Evolutionary conservation across 2,113 vertebrate genomes (phyloP).

Genomic region (Caracal caracal): DNA sequence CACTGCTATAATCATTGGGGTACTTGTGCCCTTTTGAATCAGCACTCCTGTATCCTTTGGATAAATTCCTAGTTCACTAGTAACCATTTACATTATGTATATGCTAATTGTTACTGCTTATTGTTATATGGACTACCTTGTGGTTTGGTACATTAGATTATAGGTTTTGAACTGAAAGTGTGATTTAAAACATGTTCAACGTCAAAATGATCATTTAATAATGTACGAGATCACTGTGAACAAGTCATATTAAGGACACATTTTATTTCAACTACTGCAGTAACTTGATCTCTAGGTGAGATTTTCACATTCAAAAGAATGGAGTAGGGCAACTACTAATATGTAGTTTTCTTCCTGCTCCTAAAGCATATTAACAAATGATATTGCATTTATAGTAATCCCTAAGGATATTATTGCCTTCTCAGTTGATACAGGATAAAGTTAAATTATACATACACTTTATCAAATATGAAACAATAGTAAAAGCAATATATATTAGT

Average conservation of each 20-base stretch:
- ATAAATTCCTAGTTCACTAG: no score
- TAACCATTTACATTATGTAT: background rate
- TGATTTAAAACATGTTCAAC: background rate
- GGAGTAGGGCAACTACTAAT: background rate
- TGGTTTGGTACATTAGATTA: background rate
- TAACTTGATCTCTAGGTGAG: background rate
- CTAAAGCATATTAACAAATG: background rate
- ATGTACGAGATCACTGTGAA: background rate
- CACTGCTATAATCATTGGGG: no score
- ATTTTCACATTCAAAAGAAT: background rate
- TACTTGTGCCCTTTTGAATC: no score
- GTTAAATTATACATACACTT: constrained; percentile 43
- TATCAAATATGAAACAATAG: background rate
- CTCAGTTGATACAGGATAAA: background rate
- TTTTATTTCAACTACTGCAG: background rate
- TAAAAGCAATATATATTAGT: background rate
- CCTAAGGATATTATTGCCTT: background rate
- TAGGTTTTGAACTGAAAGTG: background rate
- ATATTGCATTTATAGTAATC: background rate
- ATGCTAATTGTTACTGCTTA: background rate
- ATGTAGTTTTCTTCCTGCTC: background rate
- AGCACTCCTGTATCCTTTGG: no score
- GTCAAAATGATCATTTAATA: background rate
- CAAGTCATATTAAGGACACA: background rate
- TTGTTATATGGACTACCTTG: background rate